Evolutionary conservation across 2,797 vertebrate species (phyloP).

Genomic region (Galaxias olidus): DNA sequence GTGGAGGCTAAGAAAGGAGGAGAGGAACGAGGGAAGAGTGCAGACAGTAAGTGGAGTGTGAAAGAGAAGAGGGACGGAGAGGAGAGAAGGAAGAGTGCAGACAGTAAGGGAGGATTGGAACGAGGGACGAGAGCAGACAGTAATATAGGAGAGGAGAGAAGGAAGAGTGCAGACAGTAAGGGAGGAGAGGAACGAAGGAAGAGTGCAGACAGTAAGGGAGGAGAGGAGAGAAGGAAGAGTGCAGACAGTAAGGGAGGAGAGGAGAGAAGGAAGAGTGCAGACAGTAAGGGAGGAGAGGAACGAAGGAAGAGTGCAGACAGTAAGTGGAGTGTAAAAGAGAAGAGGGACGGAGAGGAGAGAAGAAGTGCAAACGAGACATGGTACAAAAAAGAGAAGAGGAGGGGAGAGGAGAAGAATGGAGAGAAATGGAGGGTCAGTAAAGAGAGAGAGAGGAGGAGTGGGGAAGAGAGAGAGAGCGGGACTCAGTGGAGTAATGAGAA

Average conservation of each 20-base stretch:
- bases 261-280: not conserved
- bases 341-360: not conserved
- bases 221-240: not conserved
- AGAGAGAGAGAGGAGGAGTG: not conserved
- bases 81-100: not conserved
- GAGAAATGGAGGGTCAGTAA: not conserved
- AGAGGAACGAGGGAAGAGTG: not conserved
- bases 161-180: not conserved
- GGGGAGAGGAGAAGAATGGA: not conserved
- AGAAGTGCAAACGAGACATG: not conserved
- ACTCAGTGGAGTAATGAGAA: not conserved
- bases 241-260: conserved; percentile 51
- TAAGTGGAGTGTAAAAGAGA: conserved; percentile 7
- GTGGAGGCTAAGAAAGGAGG: conserved; percentile 6
- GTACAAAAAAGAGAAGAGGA: not conserved
- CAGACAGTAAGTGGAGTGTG: too few relatives aligned
- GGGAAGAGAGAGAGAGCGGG: not conserved
- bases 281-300: not conserved
- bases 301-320: not conserved
- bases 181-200: conserved; percentile 2
- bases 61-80: conserved; percentile 2
- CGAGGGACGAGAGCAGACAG: not conserved
- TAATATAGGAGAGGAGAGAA: conserved; percentile 4
- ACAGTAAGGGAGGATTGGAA: conserved; percentile 57
- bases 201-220: not conserved